Conservation (phyloP, 2,113 vertebrate genomes). For the Neofelis nebulosa region DNA sequence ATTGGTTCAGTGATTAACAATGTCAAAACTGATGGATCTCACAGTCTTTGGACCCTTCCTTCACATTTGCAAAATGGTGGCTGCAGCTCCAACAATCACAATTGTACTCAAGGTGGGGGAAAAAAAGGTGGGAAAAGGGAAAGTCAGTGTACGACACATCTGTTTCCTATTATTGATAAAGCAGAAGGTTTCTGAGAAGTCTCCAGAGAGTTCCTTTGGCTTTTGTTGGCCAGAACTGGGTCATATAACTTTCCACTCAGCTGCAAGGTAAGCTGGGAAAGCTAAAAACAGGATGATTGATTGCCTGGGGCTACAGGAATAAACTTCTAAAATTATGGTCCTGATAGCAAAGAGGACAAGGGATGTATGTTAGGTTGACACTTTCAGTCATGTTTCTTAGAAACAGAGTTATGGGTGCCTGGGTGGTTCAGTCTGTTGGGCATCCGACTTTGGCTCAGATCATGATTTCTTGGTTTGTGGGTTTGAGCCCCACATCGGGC, state of each 20-base stretch:
- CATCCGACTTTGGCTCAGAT: no score
- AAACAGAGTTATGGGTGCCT: not conserved
- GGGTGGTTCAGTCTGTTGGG: no score
- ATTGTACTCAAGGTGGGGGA: not conserved
- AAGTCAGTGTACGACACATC: not conserved
- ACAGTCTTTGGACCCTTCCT: not conserved
- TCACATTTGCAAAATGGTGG: not conserved
- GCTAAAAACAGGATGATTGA: not conserved
- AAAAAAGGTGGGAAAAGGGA: not conserved
- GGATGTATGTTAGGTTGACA: not conserved
- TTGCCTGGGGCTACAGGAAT: not conserved
- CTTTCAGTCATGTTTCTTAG: not conserved
- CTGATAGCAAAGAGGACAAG: not conserved
- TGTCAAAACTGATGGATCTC: not conserved
- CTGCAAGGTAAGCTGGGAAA: not conserved
- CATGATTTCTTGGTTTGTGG: no score
- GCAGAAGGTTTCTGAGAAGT: not conserved
- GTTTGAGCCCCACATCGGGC: no score
- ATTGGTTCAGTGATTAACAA: not conserved
- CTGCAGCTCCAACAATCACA: not conserved
- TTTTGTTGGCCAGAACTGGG: not conserved
- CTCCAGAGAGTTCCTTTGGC: not conserved
- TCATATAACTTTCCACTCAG: not conserved
- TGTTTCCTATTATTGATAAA: not conserved
- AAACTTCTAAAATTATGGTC: not conserved